Evolutionary conservation across 1,140 invertebrate genomes (phyloP), one percentile per base, ranked within the genome.

Genomic region (Prorops nasuta): DNA sequence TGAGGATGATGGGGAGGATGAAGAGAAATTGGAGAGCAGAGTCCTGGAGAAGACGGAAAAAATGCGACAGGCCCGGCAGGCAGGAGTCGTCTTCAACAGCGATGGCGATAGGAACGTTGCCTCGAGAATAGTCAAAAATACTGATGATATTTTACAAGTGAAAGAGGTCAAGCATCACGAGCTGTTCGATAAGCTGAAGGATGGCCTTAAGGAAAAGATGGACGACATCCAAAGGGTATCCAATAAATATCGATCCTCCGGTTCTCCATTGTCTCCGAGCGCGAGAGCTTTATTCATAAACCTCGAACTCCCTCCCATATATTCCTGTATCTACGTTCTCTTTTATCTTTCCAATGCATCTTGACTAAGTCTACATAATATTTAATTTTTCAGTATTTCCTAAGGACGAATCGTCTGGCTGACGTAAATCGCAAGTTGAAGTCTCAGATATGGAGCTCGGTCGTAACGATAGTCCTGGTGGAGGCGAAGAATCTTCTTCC

Each of bases 401-500:
- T 89, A 64, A 85, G 86, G 64, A 90, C 86, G 67, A 86, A 83
- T 58, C 83, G 87, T 67, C 72, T 89, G 41, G 83, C 84, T 52
- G 89, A 91, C 66, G 84, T 90, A 38, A 91, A 90, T 65, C 85
- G 87, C 66, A 82, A 87, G 43, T 69, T 93, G 20, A 94, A 94
- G 72, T 92, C 87, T 16, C 92, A 96, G 77, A 92, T 94, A 74
- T 96, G 93, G 93, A 92, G 90, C 71, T 93, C 91, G 1, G 92
- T 97, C 36, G 92, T 98, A 3, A 98, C 94, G 15, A 94, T 99
- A 55, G 88, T 98, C 2, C 79, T 99, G 49, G 89, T 98, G 4
- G 95, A 98, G 76, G 96, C 92, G 3, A 93, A 89, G 76, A 91
- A 95, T 71, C 81, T 98, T 7, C 80, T 89, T 10, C 84, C 90